Evolutionary conservation across 2,797 vertebrate species (phyloP), one percentile per base, ranked within the genome.

Genomic region (Spinus pinus): DNA sequence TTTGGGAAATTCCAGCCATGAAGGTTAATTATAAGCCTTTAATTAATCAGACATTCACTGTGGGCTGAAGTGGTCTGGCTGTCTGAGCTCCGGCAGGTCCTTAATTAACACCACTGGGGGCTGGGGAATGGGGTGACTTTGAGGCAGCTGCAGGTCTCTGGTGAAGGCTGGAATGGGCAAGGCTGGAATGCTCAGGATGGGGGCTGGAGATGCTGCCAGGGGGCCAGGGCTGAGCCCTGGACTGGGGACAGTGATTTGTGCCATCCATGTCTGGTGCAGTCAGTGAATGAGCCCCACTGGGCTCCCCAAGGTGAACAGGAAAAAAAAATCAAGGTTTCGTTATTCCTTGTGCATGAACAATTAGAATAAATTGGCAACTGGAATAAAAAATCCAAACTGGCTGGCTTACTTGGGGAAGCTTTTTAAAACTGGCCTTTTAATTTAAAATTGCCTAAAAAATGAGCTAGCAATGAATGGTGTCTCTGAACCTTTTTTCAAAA

Each of bases 11-110:
- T 93, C 80, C 95, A 96, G 91, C 93, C 93, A 94, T 94, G 95
- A 97, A 95, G 96, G 95, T 94, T 97, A 97, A 96, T 96, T 94
- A 94, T 53, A 90, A 94, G 73, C 58, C 60, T 91, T 91, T 96
- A 95, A 97, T 96, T 96, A 96, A 97, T 91, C 73, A 93, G 87
- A 31, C 30, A 5, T 86, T 96, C 80, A 31, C 88, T 90, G 85
- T 79, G 80, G 91, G 89, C 75, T 88, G 85, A 49, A 91, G 94
- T 93, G 95, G 89, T 84, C 80, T 93, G 94, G 64, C 83, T 95
- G 86, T 24, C 77, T 93, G 66, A 88, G 83, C 93, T 86, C 71
- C 4, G 11, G 54, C 81, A 77, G 78, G 81, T 90, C 81, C 70
- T 66, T 95, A 93, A 95, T 97, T 95, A 93, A 47, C 66, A 19